Conservation (phyloP, 2,888 invertebrate species). For the Polia nebulosa region DNA sequence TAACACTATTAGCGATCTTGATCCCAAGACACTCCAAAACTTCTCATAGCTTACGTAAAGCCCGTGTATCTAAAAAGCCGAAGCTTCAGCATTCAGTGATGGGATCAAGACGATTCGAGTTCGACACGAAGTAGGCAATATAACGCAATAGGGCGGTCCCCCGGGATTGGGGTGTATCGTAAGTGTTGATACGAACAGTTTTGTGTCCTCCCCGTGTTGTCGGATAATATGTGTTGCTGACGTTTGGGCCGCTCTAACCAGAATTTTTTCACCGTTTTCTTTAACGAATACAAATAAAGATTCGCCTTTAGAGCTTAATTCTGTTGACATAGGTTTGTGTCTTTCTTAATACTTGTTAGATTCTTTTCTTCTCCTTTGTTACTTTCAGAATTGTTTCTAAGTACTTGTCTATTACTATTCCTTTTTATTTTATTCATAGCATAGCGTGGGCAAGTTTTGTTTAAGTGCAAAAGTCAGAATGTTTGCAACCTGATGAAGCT, state of each 20-base stretch:
- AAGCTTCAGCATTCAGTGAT: conserved; percentile 56
- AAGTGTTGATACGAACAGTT: conserved; percentile 80
- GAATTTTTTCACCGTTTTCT: conserved; percentile 56
- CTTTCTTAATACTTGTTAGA: conserved; percentile 4
- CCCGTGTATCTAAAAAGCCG: conserved; percentile 53
- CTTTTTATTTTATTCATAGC: conserved; percentile 4
- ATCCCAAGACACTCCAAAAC: conserved; percentile 26
- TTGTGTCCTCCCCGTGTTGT: conserved; percentile 76
- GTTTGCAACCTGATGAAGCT: conserved; percentile 7
- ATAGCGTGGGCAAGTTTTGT: conserved; percentile 1
- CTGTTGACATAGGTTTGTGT: conserved; percentile 33
- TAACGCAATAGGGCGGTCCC: conserved; percentile 75
- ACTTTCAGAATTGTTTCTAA: conserved; percentile 6
- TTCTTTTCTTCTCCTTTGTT: conserved; percentile 4
- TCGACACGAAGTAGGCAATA: conserved; percentile 73
- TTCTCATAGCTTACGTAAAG: conserved; percentile 46
- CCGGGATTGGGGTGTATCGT: conserved; percentile 79
- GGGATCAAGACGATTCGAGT: conserved; percentile 78
- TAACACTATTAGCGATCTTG: conserved; percentile 31
- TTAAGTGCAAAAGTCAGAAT: conserved; percentile 1
- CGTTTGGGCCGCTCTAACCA: conserved; percentile 59
- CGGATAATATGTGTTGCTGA: conserved; percentile 75
- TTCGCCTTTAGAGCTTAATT: conserved; percentile 47
- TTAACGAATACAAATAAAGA: conserved; percentile 58
- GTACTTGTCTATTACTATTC: conserved; percentile 1